Evolutionary conservation across 2,113 vertebrate genomes (phyloP).

Genomic region (Pluvianellus socialis): DNA sequence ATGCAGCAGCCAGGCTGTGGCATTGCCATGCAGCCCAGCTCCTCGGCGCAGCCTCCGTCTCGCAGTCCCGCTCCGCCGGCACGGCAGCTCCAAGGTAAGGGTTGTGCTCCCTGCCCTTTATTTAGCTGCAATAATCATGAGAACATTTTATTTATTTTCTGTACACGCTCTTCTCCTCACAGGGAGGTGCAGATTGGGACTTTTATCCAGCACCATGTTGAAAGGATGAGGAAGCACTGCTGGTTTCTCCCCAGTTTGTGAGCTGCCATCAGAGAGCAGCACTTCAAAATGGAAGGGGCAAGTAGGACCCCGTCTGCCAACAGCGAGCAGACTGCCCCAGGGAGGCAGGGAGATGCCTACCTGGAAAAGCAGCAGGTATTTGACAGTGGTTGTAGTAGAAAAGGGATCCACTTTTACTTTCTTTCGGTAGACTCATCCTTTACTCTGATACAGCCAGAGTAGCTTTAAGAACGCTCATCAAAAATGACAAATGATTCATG

Average conservation of each 20-base stretch:
- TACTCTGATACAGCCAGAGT: background rate
- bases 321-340: background rate
- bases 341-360: background rate
- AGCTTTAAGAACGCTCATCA: background rate
- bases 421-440: background rate
- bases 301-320: background rate
- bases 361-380: background rate
- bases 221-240: background rate
- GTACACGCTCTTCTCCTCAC: background rate
- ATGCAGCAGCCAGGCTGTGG: rapidly evolving
- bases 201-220: background rate
- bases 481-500: background rate
- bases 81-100: background rate
- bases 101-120: background rate
- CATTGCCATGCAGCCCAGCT: conserved; percentile 17
- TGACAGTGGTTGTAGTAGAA: background rate
- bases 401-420: background rate
- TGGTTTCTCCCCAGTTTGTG: background rate
- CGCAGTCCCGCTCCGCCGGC: rapidly evolving
- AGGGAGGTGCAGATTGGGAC: rapidly evolving
- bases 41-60: background rate
- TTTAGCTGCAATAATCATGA: rapidly evolving
- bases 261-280: background rate
- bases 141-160: background rate
- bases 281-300: background rate